Evolutionary conservation across 2,113 vertebrate genomes (phyloP).

Genomic region (Mixornis gularis): DNA sequence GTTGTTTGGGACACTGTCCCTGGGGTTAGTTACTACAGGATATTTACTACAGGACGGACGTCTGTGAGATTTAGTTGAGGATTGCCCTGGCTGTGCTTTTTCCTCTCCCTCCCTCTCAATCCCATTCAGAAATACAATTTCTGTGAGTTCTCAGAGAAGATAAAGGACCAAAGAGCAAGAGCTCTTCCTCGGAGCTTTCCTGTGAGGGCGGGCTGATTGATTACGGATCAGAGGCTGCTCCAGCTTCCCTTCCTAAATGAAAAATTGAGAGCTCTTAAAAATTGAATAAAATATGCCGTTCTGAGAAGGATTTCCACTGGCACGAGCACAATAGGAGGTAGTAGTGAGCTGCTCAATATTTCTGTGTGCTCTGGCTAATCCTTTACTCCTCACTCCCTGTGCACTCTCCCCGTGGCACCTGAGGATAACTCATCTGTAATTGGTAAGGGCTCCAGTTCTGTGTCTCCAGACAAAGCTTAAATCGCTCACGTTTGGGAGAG

Average conservation of each 20-base stretch:
- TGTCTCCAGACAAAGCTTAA: slow-evolving; percentile 46
- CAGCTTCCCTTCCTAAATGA: slow-evolving; percentile 68
- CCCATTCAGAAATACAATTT: slow-evolving; percentile 43
- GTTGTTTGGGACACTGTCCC: neutral
- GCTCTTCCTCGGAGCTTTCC: slow-evolving; percentile 44
- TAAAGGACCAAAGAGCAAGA: slow-evolving; percentile 46
- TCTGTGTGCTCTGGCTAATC: slow-evolving; percentile 44
- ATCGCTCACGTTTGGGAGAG: neutral
- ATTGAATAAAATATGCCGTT: slow-evolving; percentile 68
- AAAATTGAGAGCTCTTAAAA: slow-evolving; percentile 76
- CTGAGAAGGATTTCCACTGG: slow-evolving; percentile 58
- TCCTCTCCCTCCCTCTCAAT: neutral
- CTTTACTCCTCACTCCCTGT: neutral
- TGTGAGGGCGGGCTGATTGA: slow-evolving; percentile 60
- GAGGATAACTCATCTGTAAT: slow-evolving; percentile 52
- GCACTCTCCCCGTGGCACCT: neutral
- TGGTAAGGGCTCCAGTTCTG: slow-evolving; percentile 6
- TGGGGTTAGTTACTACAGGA: neutral
- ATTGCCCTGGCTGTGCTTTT: neutral
- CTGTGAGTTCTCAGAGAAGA: slow-evolving; percentile 39
- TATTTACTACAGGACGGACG: fast-evolving
- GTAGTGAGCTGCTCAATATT: slow-evolving; percentile 32
- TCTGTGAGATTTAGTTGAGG: neutral
- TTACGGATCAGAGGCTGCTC: slow-evolving; percentile 53
- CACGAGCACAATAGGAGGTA: slow-evolving; percentile 52